Evolutionary conservation across 2,797 vertebrate species (phyloP), one percentile per base, ranked within the genome.

Genomic region (Distichodus sexfasciatus): DNA sequence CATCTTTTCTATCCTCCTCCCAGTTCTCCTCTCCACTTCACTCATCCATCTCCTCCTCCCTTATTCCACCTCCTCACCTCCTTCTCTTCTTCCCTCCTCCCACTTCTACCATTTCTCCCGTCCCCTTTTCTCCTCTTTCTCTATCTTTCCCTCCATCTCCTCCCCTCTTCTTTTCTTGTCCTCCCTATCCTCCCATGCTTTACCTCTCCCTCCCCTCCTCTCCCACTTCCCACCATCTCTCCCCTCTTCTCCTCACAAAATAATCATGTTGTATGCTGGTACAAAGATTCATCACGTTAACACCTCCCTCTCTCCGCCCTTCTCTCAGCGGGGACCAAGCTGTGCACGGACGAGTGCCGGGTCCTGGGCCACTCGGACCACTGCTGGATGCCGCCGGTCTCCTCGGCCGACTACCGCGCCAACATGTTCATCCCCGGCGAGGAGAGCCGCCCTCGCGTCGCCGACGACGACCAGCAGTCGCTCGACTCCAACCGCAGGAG

Each of bases 371-470:
- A 99, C 85, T 99, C 97, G 0, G 97, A 99, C 89, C 96, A 97
- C 84, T 99, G 97, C 88, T 99, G 97, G 97, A 99, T 99, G 97
- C 96, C 96, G 0, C 96, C 92, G 0, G 79, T 94, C 0, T 79
- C 86, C 55, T 94, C 94, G 1, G 91, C 93, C 0, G 96, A 99
- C 78, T 98, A 99, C 50, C 87, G 96, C 23, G 96, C 90, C 72
- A 98, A 98, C 87, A 93, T 98, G 94, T 98, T 95, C 87, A 97
- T 98, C 75, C 96, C 96, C 0, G 95, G 94, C 6, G 96, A 98
- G 73, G 96, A 98, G 76, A 87, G 88, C 48, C 85, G 84, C 55
- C 90, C 90, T 5, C 91, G 74, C 14, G 51, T 71, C n/a, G 36
- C 86, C 0, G 88, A 94, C 0, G 95, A 97, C 2, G 94, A 96